A percentile compares a stretch with the other conserved stretches of the same genome.
Evolutionary conservation across 2,888 invertebrate species (phyloP).

Genomic region (Cataglyphis rosenhaueri): DNA sequence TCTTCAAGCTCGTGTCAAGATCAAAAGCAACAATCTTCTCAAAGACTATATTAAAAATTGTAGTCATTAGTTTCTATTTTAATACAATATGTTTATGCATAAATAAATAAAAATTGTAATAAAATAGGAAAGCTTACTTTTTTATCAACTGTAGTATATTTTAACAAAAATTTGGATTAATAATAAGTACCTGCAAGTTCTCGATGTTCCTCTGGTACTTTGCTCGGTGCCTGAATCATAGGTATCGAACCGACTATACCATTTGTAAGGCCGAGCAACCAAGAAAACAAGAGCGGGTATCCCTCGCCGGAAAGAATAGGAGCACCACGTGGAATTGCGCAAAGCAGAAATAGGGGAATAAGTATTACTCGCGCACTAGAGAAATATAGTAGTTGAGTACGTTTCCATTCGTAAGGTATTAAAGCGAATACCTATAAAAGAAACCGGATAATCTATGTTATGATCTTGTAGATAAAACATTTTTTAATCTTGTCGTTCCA

Average conservation of each 20-base stretch:
- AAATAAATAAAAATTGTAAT: too few relatives aligned
- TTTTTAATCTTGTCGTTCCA: constrained; percentile 3
- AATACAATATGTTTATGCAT: too few relatives aligned
- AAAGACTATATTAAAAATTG: too few relatives aligned
- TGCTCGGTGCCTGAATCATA: constrained; percentile 96
- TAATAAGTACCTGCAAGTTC: constrained; percentile 92
- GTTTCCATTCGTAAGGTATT: constrained; percentile 94
- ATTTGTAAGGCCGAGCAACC: constrained; percentile 93
- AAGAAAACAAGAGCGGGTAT: constrained; percentile 89
- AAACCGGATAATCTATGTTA: constrained; percentile 26
- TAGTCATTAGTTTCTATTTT: too few relatives aligned
- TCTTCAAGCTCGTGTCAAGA: too few relatives aligned
- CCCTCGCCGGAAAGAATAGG: constrained; percentile 90
- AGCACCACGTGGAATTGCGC: constrained; percentile 91
- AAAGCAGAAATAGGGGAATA: constrained; percentile 93
- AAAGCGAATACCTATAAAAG: constrained; percentile 90
- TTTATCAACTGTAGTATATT: neutral
- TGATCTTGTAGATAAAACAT: neutral
- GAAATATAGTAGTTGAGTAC: constrained; percentile 91
- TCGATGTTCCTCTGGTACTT: constrained; percentile 93
- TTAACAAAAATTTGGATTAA: neutral
- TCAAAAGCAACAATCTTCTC: too few relatives aligned
- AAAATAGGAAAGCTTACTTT: neutral
- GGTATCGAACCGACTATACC: constrained; percentile 96
- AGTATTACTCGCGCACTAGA: constrained; percentile 91